Base-by-base conservation (phyloP, 2,797 vertebrate species). In the Scomberomorus guttatus region DNA sequence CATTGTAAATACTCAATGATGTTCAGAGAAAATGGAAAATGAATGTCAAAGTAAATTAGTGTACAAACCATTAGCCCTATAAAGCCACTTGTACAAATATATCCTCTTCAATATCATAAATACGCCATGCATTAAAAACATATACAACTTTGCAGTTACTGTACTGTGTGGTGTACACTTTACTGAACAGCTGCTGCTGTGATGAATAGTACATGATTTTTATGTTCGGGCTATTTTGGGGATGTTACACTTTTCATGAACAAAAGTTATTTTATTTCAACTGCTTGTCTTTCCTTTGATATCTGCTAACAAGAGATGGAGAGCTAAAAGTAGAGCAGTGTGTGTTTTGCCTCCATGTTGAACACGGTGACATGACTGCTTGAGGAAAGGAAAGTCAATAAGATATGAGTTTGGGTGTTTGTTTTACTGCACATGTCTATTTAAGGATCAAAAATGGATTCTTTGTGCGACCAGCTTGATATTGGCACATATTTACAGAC, bases 1-100 rank as follows among this genome's bases (percentile, higher is more conserved):
- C 68, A 78, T 89, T 77, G 75, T 83, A 89, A 88, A 89, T 88
- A 81, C 82, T 32, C 66, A 70, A 22, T 79, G 70, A 74, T 68
- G 80, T 69, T 85, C 59, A 61, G 72, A 77, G 74, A 80, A 87
- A 76, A 87, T 71, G 75, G 77, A 79, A 63, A 79, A 72, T 46
- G 9, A 57, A 76, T 73, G 85, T 87, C 80, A 77, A 51, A 81
- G 63, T 60, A 71, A 80, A 89, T 83, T 58, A 81, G 67, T 55
- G 27, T 75, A 24, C 20, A 76, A 64, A 64, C 8, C 42, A 29
- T 66, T 52, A 50, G 18, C 9, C 22, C 18, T 13, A 27, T 63
- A 60, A 76, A 59, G 18, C 39, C 32, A 29, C 75, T 65, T 75
- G 27, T 42, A 50, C 44, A 61, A 1, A 76, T 42, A 72, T 27